Evolutionary conservation across 2,113 vertebrate genomes (phyloP).

Genomic region (Gavialis gangeticus): DNA sequence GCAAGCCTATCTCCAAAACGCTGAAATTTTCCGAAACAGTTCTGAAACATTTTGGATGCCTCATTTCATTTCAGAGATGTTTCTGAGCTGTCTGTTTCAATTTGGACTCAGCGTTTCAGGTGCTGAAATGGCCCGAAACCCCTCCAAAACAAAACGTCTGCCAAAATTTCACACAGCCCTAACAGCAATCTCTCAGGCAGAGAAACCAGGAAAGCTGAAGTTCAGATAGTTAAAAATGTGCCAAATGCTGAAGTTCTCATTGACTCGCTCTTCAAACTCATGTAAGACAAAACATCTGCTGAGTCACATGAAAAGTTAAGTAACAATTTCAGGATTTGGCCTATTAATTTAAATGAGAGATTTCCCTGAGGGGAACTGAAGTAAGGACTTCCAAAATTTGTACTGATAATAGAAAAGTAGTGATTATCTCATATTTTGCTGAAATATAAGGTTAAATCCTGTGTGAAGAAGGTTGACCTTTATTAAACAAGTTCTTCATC

Average conservation of each 20-base stretch:
- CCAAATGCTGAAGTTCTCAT: neutral
- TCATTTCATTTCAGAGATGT: too few relatives aligned
- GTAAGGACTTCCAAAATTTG: neutral
- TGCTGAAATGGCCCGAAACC: too few relatives aligned
- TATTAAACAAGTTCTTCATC: neutral
- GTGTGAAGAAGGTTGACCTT: neutral
- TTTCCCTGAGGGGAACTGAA: neutral
- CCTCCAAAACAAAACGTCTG: neutral
- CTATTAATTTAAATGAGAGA: neutral
- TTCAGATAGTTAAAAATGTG: neutral
- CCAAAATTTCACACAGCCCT: constrained; percentile 28
- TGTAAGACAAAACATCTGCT: neutral
- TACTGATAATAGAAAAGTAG: neutral
- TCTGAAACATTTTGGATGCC: too few relatives aligned
- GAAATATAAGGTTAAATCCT: constrained; percentile 48
- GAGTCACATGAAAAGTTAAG: neutral
- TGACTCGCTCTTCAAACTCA: neutral
- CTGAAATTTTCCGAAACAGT: too few relatives aligned
- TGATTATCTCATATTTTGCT: constrained; percentile 41
- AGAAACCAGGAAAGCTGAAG: constrained; percentile 26
- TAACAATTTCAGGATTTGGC: neutral
- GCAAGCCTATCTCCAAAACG: too few relatives aligned
- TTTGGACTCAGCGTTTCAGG: too few relatives aligned
- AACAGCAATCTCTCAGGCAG: neutral
- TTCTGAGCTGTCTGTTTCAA: too few relatives aligned